These are phyloP conservation scores for Scylla paramamosain DNA, from an alignment of 1,140 invertebrate genomes.

Conservation along the genomic window DNA sequence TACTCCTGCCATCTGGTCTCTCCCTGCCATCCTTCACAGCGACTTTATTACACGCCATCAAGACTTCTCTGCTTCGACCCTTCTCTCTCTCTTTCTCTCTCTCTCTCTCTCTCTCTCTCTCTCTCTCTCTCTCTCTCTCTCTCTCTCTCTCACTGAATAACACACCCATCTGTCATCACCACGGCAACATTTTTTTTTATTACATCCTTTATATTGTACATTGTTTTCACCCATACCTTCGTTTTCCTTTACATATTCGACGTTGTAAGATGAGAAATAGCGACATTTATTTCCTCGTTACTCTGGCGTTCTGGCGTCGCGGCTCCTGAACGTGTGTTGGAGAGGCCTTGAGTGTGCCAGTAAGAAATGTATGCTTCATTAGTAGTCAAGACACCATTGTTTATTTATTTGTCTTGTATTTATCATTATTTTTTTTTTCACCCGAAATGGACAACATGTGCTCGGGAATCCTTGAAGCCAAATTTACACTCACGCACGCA, in stretches of 20 bases:
- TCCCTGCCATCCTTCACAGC: neutral
- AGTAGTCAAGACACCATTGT: too few species aligned
- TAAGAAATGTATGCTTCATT: too few species aligned
- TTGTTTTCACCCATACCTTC: neutral
- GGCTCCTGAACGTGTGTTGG: neutral
- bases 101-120: slow-evolving; percentile 11
- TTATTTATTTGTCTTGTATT: too few species aligned
- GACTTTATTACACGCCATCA: slow-evolving; percentile 14
- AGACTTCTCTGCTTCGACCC: neutral
- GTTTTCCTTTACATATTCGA: neutral
- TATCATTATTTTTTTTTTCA: too few species aligned
- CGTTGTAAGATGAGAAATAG: too few species aligned
- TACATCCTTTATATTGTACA: neutral
- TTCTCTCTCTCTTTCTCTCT: neutral
- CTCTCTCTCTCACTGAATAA: neutral
- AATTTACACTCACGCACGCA: neutral
- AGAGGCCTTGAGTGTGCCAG: too few species aligned
- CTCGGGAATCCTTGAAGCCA: too few species aligned
- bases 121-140: slow-evolving; percentile 21
- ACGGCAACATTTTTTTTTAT: neutral
- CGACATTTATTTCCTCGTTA: too few species aligned
- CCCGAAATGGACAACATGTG: too few species aligned
- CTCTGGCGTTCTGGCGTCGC: too few species aligned
- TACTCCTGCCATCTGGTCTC: neutral
- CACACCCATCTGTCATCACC: neutral